phyloP scores from a whole-genome alignment of 2,797 vertebrate genomes.

The Spea hammondii region DNA sequence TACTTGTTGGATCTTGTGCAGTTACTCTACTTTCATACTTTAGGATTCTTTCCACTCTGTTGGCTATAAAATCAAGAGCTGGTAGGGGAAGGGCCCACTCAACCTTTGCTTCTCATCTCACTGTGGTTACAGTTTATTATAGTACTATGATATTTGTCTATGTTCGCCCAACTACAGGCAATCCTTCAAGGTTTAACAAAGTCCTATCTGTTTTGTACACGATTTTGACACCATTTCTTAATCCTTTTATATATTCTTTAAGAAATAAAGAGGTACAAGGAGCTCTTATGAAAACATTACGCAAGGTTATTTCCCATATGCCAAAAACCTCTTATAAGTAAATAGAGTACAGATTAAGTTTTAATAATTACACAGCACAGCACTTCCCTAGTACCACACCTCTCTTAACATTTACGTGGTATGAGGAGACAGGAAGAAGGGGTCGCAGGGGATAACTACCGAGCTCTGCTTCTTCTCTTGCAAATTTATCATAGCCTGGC shows the following conservation, averaged over 20 bases:
- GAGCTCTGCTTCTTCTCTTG: too few relatives aligned
- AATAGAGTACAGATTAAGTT: not conserved
- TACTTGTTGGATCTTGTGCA: conserved; percentile 35
- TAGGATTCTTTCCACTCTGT: conserved; percentile 32
- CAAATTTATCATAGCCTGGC: too few relatives aligned
- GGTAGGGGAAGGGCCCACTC: conserved; percentile 32
- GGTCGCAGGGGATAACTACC: too few relatives aligned
- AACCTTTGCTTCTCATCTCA: conserved; percentile 48
- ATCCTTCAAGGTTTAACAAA: conserved; percentile 30
- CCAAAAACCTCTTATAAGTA: not conserved
- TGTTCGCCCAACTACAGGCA: conserved; percentile 29
- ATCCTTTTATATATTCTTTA: conserved; percentile 47
- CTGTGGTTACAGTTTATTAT: conserved; percentile 42
- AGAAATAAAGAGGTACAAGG: conserved; percentile 35
- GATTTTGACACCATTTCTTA: conserved; percentile 43
- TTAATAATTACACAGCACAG: too few relatives aligned
- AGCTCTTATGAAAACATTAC: conserved; percentile 32
- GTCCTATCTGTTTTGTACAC: conserved; percentile 38
- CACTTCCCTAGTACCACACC: too few relatives aligned
- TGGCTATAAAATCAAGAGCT: conserved; percentile 21
- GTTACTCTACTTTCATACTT: conserved; percentile 38
- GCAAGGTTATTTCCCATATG: not conserved
- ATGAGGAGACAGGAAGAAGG: too few relatives aligned
- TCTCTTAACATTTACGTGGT: too few relatives aligned
- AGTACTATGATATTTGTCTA: conserved; percentile 49